phyloP scores from a whole-genome alignment of 2,113 vertebrate species.

The Perognathus longimembris region DNA sequence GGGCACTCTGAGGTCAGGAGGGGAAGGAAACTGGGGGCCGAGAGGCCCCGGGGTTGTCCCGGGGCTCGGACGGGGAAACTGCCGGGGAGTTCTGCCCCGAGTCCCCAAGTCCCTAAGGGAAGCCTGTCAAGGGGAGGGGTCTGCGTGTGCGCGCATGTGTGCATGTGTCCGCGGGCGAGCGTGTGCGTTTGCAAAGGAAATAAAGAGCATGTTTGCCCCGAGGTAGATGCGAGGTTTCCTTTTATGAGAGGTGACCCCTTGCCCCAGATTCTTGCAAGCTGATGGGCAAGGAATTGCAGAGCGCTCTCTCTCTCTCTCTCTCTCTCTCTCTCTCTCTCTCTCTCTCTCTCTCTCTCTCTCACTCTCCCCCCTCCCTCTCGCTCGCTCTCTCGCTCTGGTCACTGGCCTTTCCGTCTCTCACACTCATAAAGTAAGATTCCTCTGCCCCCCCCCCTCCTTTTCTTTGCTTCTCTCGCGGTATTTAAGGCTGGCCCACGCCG shows the following conservation, averaged over 20 bases:
- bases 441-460: neutral
- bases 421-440: too few relatives aligned
- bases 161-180: conserved; percentile 41
- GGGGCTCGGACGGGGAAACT: neutral
- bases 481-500: conserved; percentile 28
- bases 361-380: neutral
- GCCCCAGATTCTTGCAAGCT: neutral
- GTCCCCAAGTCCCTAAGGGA: neutral
- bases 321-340: neutral
- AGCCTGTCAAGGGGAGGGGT: conserved; percentile 59
- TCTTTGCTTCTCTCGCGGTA: neutral
- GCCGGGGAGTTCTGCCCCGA: neutral
- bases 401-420: neutral
- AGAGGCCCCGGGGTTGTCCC: conserved; percentile 40
- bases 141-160: neutral
- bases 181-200: conserved; percentile 51
- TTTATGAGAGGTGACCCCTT: neutral
- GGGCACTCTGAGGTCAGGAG: conserved; percentile 18
- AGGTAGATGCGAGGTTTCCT: conserved; percentile 37
- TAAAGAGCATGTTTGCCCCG: conserved; percentile 19
- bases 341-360: neutral
- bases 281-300: neutral
- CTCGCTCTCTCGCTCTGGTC: neutral
- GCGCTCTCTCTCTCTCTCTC: neutral
- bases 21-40: neutral